Evolutionary conservation across 2,797 vertebrate genomes (phyloP).

Genomic region (Onychomys arenicola): DNA sequence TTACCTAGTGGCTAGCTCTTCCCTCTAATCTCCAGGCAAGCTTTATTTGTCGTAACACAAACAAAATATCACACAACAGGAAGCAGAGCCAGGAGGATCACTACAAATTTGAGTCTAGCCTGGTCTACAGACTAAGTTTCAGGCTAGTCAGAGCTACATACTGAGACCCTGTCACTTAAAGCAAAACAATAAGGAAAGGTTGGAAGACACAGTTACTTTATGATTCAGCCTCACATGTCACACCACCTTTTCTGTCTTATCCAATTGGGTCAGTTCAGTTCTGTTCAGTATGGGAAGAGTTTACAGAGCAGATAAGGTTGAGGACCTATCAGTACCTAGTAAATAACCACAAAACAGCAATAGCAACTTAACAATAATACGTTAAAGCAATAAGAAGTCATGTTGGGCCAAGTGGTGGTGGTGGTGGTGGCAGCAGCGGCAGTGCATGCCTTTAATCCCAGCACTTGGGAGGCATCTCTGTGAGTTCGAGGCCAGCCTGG

Average conservation of each 20-base stretch:
- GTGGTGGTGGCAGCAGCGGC: neutral
- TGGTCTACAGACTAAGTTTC: too few species aligned
- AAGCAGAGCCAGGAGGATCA: neutral
- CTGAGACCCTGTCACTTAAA: neutral
- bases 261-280: neutral
- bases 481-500: neutral
- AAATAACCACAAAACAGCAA: neutral
- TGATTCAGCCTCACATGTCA: neutral
- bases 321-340: neutral
- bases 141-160: neutral
- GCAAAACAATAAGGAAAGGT: neutral
- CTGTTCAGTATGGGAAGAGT: neutral
- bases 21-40: too few species aligned
- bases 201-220: neutral
- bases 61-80: too few species aligned
- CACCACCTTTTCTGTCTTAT: neutral
- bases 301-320: neutral
- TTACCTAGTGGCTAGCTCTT: too few species aligned
- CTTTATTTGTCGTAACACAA: too few species aligned
- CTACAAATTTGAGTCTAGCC: neutral
- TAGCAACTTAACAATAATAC: neutral
- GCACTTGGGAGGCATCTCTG: neutral
- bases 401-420: neutral
- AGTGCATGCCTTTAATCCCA: neutral
- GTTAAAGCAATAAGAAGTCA: neutral